phyloP scores from a whole-genome alignment of 2,888 invertebrate genomes.

The Habrosyne pyritoides region DNA sequence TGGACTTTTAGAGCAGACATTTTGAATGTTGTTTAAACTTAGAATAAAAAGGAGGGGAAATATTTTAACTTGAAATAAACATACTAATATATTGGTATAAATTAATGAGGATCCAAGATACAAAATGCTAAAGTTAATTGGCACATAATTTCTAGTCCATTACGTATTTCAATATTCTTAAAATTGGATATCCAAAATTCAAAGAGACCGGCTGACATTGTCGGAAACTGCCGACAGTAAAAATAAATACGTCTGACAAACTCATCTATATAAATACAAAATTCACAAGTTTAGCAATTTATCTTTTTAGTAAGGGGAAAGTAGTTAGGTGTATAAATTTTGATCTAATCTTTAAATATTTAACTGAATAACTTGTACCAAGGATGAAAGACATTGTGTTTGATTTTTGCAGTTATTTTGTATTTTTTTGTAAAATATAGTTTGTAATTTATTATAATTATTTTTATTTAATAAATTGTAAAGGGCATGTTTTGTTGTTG shows the following conservation, averaged over 20 bases:
- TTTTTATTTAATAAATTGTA: neutral
- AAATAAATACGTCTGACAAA: neutral
- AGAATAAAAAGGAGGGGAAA: neutral
- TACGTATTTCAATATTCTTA: no score
- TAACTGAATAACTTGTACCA: neutral
- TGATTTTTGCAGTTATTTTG: neutral
- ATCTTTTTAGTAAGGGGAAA: neutral
- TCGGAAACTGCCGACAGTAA: neutral
- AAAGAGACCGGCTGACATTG: neutral
- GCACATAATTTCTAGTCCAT: no score
- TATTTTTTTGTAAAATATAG: neutral
- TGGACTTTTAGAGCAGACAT: neutral
- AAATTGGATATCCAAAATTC: no score
- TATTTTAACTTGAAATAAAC: no score
- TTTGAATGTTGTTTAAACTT: neutral
- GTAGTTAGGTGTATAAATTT: constrained; percentile 1
- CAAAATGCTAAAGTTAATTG: no score
- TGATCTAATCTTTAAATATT: neutral
- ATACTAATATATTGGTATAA: neutral
- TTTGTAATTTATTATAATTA: neutral
- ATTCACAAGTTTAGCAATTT: neutral
- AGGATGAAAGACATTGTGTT: neutral
- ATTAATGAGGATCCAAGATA: neutral
- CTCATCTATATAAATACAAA: neutral
- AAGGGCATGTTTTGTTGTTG: neutral